Evolutionary conservation across 1,140 invertebrate genomes (phyloP).

Genomic region (Drosophila erecta): DNA sequence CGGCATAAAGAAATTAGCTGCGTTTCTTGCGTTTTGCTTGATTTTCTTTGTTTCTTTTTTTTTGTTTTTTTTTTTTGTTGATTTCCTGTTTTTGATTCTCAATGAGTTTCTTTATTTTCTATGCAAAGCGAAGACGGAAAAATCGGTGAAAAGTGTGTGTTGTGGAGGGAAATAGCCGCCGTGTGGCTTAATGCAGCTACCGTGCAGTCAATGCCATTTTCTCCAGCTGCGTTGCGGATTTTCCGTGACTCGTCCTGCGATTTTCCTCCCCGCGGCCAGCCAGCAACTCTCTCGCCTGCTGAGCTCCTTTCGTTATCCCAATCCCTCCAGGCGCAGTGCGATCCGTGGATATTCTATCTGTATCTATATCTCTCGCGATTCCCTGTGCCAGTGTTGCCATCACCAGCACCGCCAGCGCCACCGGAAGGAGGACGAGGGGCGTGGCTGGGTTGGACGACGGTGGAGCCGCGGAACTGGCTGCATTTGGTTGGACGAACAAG

Average conservation of each 20-base stretch:
- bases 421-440: slow-evolving; percentile 56
- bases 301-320: neutral
- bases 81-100: slow-evolving; percentile 31
- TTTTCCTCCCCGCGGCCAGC: slow-evolving; percentile 19
- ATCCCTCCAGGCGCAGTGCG: slow-evolving; percentile 18
- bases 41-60: neutral
- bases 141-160: slow-evolving; percentile 65
- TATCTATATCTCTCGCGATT: slow-evolving; percentile 14
- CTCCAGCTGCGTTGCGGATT: slow-evolving; percentile 29
- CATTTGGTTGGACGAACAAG: slow-evolving; percentile 82
- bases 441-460: slow-evolving; percentile 41
- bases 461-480: slow-evolving; percentile 82
- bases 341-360: slow-evolving; percentile 21
- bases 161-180: slow-evolving; percentile 36
- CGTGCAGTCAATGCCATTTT: slow-evolving; percentile 52
- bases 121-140: slow-evolving; percentile 74
- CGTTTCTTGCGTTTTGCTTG: slow-evolving; percentile 28
- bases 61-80: slow-evolving; percentile 9
- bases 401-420: slow-evolving; percentile 58
- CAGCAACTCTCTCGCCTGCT: slow-evolving; percentile 37
- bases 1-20: slow-evolving; percentile 67
- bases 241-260: slow-evolving; percentile 12
- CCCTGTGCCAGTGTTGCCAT: slow-evolving; percentile 48
- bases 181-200: slow-evolving; percentile 70
- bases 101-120: slow-evolving; percentile 37